phyloP scores from a whole-genome alignment of 2,113 vertebrate genomes.

The Protomyctophum bolini region DNA sequence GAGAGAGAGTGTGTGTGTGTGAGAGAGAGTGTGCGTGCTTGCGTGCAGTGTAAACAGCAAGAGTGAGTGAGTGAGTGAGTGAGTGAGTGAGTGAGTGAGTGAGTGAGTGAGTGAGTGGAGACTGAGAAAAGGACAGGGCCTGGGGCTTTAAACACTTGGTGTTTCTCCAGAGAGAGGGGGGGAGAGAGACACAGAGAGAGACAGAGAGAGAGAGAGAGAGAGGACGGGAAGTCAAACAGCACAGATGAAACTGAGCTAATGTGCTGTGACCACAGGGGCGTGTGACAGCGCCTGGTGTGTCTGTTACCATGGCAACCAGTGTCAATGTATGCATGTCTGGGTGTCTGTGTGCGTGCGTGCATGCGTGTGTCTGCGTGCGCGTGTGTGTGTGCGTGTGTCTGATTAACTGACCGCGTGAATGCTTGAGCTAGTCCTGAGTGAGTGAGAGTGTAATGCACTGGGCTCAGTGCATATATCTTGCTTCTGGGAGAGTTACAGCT shows the following conservation, averaged over 20 bases:
- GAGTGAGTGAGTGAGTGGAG: neutral
- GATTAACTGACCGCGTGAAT: conserved; percentile 32
- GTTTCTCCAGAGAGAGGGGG: conserved; percentile 5
- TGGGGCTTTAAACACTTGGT: conserved; percentile 9
- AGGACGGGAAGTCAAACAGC: conserved; percentile 31
- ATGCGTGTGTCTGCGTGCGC: neutral
- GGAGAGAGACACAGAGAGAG: neutral
- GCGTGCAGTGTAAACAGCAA: neutral
- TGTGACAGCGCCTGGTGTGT: conserved; percentile 34
- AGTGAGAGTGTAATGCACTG: conserved; percentile 6
- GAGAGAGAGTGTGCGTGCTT: neutral
- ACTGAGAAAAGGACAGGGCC: neutral
- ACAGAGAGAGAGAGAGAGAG: neutral
- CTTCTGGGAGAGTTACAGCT: neutral
- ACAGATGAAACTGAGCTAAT: conserved; percentile 57
- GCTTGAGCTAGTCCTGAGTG: conserved; percentile 23
- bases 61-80: conserved; percentile 10
- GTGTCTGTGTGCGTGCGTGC: neutral
- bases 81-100: neutral
- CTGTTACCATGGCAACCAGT: conserved; percentile 62
- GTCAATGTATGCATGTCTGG: conserved; percentile 18
- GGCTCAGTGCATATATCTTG: conserved; percentile 3
- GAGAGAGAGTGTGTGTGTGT: neutral
- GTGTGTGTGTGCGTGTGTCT: neutral
- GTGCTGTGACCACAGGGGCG: conserved; percentile 44